A percentile compares a stretch with the other conserved stretches of the same genome.
Conservation (phyloP, 1,140 invertebrate genomes). For the Ips typographus region DNA sequence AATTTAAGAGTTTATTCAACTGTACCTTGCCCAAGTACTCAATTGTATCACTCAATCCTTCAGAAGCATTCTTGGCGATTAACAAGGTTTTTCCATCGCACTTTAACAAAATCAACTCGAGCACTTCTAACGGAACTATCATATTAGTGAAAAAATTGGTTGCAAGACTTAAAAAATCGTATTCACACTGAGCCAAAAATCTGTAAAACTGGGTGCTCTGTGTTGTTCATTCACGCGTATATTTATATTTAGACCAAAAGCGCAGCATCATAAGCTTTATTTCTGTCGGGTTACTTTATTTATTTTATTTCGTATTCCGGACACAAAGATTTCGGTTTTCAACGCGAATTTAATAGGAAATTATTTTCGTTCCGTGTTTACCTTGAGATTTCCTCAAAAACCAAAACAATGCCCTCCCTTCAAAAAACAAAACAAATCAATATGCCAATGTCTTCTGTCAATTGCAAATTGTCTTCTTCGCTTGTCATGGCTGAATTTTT, state of each 20-base stretch:
- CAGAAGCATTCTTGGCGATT: conserved; percentile 39
- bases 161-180: conserved; percentile 1
- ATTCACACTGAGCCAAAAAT: conserved; percentile 20
- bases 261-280: conserved; percentile 26
- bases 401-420: neutral
- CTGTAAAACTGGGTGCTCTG: neutral
- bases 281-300: conserved; percentile 26
- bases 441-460: neutral
- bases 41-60: conserved; percentile 39
- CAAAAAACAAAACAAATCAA: conserved; percentile 7
- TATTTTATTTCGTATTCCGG: conserved; percentile 31
- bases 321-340: conserved; percentile 20
- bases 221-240: conserved; percentile 24
- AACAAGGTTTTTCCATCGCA: conserved; percentile 48
- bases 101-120: conserved; percentile 45
- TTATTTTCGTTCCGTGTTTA: conserved; percentile 28
- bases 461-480: too few species aligned
- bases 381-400: conserved; percentile 21
- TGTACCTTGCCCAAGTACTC: conserved; percentile 44
- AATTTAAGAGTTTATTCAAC: neutral
- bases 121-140: conserved; percentile 45
- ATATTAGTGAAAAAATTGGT: conserved; percentile 19
- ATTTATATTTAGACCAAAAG: conserved; percentile 36
- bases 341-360: conserved; percentile 7
- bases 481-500: too few species aligned